Percentiles rank a stretch among this genome's conserved stretches.
phyloP scores from a whole-genome alignment of 2,113 vertebrate genomes.

The Benthochromis sp. region DNA sequence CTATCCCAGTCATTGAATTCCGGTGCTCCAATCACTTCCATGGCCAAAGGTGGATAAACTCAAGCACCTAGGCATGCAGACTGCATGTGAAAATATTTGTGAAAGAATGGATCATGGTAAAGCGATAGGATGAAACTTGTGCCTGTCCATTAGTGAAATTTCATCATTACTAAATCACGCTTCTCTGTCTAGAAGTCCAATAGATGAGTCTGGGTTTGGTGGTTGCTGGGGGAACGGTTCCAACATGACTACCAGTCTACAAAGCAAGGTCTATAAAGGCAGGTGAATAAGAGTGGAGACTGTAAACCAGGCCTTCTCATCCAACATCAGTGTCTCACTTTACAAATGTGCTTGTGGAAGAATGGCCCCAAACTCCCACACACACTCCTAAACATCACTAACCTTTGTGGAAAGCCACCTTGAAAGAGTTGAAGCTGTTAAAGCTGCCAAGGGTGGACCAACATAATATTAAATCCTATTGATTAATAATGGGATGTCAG shows the following conservation, averaged over 20 bases:
- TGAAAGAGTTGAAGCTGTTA: not conserved
- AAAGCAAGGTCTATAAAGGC: not conserved
- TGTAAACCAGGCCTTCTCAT: not conserved
- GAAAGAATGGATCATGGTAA: not conserved
- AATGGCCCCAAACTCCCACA: not conserved
- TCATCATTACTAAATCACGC: not conserved
- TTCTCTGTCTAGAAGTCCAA: not conserved
- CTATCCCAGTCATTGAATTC: not conserved
- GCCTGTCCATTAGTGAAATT: not conserved
- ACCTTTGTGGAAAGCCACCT: not conserved
- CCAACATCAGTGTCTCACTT: not conserved
- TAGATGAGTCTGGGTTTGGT: not conserved
- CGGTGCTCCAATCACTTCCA: rapidly evolving
- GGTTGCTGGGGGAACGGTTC: not conserved
- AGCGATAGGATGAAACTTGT: not conserved
- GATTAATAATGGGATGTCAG: not conserved
- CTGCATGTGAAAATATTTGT: not conserved
- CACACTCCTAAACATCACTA: not conserved
- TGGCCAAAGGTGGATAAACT: not conserved
- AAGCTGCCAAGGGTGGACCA: not conserved
- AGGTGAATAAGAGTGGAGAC: not conserved
- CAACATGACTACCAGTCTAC: not conserved
- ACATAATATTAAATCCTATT: not conserved
- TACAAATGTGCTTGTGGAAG: not conserved
- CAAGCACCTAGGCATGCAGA: not conserved